These are phyloP conservation scores for Tubiluchus corallicola DNA, from an alignment of 2,888 invertebrate genomes.

Conservation along the genomic window DNA sequence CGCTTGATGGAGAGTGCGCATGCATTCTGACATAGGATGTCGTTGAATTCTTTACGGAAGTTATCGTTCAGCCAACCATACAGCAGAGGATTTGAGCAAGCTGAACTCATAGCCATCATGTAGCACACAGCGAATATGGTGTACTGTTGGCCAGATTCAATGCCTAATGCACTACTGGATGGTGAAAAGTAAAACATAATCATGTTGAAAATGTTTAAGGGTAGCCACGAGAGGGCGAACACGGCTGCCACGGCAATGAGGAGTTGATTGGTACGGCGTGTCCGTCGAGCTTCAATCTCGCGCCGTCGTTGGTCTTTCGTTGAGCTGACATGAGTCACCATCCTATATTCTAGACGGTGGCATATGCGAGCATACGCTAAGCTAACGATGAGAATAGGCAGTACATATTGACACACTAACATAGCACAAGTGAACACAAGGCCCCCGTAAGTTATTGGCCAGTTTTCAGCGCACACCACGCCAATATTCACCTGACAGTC, in stretches of 20 bases:
- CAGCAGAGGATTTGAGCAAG: constrained; percentile 71
- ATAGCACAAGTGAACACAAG: no score
- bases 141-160: no score
- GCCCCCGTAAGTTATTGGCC: constrained; percentile 53
- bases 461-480: constrained; percentile 49
- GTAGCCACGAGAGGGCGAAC: constrained; percentile 76
- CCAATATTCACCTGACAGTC: constrained; percentile 27
- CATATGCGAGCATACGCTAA: constrained; percentile 65
- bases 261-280: constrained; percentile 67
- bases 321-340: constrained; percentile 27
- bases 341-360: constrained; percentile 48
- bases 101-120: constrained; percentile 63
- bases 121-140: constrained; percentile 41
- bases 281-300: no score
- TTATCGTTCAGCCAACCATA: constrained; percentile 89
- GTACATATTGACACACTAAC: constrained; percentile 62
- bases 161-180: no score
- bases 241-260: constrained; percentile 66
- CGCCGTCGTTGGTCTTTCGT: no score
- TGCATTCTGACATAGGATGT: no score
- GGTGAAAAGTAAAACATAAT: no score
- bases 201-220: constrained; percentile 74
- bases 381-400: constrained; percentile 64
- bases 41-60: constrained; percentile 71
- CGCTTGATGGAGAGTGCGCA: no score